Evolutionary conservation across 1,140 invertebrate genomes (phyloP).

Genomic region (Drosophila azteca): DNA sequence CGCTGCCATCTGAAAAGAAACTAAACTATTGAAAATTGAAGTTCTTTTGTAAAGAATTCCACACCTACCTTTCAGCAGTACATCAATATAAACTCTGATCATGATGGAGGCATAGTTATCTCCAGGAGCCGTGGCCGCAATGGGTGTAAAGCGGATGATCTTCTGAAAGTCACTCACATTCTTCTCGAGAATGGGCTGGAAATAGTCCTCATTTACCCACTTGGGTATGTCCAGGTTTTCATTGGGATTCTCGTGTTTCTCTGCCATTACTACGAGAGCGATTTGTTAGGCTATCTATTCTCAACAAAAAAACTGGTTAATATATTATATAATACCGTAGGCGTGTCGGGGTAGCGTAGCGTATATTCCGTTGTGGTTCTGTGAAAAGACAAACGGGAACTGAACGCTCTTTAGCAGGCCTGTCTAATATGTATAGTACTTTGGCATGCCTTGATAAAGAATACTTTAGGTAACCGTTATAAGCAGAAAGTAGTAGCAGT

Average conservation of each 20-base stretch:
- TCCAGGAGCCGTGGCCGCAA: slow-evolving; percentile 71
- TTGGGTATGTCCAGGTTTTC: slow-evolving; percentile 66
- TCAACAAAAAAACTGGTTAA: too few relatives aligned
- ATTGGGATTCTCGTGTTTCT: slow-evolving; percentile 57
- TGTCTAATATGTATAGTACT: too few relatives aligned
- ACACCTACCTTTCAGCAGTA: slow-evolving; percentile 61
- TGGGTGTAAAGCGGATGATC: slow-evolving; percentile 53
- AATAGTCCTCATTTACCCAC: slow-evolving; percentile 84
- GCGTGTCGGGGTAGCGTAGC: too few relatives aligned
- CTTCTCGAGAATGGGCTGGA: slow-evolving; percentile 82
- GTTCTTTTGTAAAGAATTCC: background rate
- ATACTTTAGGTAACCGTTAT: too few relatives aligned
- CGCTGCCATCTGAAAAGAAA: slow-evolving; percentile 49
- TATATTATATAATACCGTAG: too few relatives aligned
- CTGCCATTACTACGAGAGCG: background rate
- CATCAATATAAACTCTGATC: slow-evolving; percentile 60
- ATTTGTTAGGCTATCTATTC: too few relatives aligned
- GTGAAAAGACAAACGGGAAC: too few relatives aligned
- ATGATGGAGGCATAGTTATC: slow-evolving; percentile 77
- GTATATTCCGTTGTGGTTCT: too few relatives aligned
- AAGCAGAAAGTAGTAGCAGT: too few relatives aligned
- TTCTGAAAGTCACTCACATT: slow-evolving; percentile 51
- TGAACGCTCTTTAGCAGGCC: too few relatives aligned
- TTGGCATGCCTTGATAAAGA: too few relatives aligned
- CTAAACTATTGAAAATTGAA: too few relatives aligned